phyloP scores from a whole-genome alignment of 2,113 vertebrate species.

The Platysternon megacephalum region DNA sequence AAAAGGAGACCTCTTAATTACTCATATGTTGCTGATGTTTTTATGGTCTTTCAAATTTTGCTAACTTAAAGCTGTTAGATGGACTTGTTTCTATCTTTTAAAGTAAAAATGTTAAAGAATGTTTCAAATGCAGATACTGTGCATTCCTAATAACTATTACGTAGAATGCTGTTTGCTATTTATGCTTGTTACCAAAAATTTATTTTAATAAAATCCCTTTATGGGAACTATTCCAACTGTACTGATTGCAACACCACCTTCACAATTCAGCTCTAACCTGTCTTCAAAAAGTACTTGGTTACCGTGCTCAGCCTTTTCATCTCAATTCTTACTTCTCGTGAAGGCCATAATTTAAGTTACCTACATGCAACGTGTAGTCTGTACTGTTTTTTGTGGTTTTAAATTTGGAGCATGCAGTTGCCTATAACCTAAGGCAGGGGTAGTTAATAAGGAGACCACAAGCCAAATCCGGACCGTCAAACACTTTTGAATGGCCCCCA shows the following conservation, averaged over 20 bases:
- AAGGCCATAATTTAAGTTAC: background rate
- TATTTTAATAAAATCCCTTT: background rate
- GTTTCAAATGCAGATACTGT: background rate
- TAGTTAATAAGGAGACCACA: background rate
- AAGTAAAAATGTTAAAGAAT: background rate
- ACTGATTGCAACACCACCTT: background rate
- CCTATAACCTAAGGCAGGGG: background rate
- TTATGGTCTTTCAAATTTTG: background rate
- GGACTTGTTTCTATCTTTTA: background rate
- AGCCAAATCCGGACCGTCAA: no score
- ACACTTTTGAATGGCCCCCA: no score
- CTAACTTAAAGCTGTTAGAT: background rate
- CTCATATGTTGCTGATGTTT: background rate
- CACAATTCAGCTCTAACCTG: background rate
- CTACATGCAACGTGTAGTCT: background rate
- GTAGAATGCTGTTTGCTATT: background rate
- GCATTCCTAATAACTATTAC: background rate
- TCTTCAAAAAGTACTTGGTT: background rate
- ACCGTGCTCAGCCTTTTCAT: background rate
- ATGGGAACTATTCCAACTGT: background rate
- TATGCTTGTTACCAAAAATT: background rate
- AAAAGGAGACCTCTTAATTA: background rate
- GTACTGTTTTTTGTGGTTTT: background rate
- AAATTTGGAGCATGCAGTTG: background rate
- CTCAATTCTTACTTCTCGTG: background rate